Evolutionary conservation across 1,140 invertebrate species (phyloP), one percentile per base, ranked within the genome.

Genomic region (Drosophila azteca): DNA sequence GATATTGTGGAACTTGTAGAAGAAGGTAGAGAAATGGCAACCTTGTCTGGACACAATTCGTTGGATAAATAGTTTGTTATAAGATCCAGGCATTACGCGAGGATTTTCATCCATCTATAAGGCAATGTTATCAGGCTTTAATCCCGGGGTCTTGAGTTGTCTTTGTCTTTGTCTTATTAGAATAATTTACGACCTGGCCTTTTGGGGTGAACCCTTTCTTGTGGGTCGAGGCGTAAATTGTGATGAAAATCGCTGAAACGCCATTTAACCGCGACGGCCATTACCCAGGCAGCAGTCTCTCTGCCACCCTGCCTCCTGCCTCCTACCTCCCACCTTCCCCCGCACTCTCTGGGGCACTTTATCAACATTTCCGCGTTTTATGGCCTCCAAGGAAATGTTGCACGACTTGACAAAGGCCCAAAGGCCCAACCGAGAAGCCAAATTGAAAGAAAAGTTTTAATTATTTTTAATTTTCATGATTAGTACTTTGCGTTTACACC

Each of bases 371-470:
- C 81, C 64, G 52, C 61, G 57, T 88, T 87, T 88, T 88, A 85
- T 82, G 78, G 82, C 71, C 76, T 63, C 78, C 58, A 76, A 79
- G 72, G 72, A 76, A 76, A 76, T 76, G 63, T 43, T 20, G 3
- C 35, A 3, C 35, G 11, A 74, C 53, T 75, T 75, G 72, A 75
- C 60, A 71, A 70, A 51, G 55, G 54, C n/a, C 65, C 26, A 75
- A 48, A 57, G 41, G 54, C 66, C 46, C 64, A 39, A 45, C 57
- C 35, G 7, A 39, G 50, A 39, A 52, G 57, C 65, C 65, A 88
- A 88, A 88, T 88, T 88, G 83, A 88, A 88, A 88, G 83, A 88
- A 88, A 88, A 89, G 84, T 88, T 88, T 88, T 88, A 88, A 88
- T 88, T 88, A 88, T 88, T 88, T 88, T 88, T 88, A 88, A 88